phyloP scores from a whole-genome alignment of 2,888 invertebrate species.

The Orchesella flavescens region DNA sequence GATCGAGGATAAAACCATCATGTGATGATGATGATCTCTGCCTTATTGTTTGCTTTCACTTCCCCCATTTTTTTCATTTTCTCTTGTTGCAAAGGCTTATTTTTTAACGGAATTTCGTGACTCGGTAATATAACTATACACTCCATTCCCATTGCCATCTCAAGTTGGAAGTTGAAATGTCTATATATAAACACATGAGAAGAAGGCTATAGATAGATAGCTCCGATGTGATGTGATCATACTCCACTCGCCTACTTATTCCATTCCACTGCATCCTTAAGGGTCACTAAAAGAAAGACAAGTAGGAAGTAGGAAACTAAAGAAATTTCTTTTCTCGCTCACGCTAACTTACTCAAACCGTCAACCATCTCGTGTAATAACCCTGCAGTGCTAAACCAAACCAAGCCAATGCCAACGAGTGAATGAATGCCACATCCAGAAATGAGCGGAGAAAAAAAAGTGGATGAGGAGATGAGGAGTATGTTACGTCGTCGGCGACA shows the following conservation, averaged over 20 bases:
- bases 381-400: not conserved
- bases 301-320: not conserved
- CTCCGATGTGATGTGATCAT: not conserved
- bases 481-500: not conserved
- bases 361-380: too few relatives aligned
- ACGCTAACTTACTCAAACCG: slow-evolving; percentile 26
- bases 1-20: slow-evolving; percentile 27
- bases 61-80: not conserved
- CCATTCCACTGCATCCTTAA: slow-evolving; percentile 17
- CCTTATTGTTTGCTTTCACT: slow-evolving; percentile 46
- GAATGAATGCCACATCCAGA: not conserved
- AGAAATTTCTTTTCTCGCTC: not conserved
- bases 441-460: not conserved
- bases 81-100: not conserved
- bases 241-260: slow-evolving; percentile 30
- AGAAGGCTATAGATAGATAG: not conserved
- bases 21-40: slow-evolving; percentile 38
- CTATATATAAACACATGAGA: not conserved
- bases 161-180: not conserved
- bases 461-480: not conserved
- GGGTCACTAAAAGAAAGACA: slow-evolving; percentile 28
- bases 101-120: too few relatives aligned
- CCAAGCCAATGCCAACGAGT: not conserved
- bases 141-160: too few relatives aligned
- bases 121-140: too few relatives aligned